A percentile compares a stretch with the other conserved stretches of the same genome.
phyloP scores from a whole-genome alignment of 2,113 vertebrate genomes.

The Oophaga pumilio region DNA sequence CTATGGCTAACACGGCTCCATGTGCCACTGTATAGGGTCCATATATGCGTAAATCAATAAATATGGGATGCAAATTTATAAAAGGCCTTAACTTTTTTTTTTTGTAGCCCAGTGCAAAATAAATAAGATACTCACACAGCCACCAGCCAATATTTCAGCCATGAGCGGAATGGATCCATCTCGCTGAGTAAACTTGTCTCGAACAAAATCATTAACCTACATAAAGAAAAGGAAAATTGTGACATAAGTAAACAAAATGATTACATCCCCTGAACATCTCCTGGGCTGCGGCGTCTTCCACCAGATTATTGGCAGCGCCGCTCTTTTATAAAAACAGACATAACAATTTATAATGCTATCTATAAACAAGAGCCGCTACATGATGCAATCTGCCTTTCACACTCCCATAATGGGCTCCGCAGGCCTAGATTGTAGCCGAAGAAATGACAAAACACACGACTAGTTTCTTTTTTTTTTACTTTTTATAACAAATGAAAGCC shows the following conservation, averaged over 20 bases:
- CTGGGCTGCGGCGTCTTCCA: background rate
- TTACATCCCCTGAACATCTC: background rate
- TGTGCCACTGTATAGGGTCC: background rate
- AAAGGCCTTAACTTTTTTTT: background rate
- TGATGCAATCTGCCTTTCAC: background rate
- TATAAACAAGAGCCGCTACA: conserved; percentile 28
- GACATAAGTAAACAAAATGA: conserved; percentile 50
- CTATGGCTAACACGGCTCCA: background rate
- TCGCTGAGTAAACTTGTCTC: conserved; percentile 89
- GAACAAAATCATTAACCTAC: conserved; percentile 94
- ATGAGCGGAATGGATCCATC: conserved; percentile 83
- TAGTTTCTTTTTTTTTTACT: background rate
- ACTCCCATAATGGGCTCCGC: conserved; percentile 12
- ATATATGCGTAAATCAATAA: background rate
- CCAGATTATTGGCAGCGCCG: conserved; percentile 14
- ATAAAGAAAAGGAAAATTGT: conserved; percentile 63
- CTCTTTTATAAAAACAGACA: conserved; percentile 28
- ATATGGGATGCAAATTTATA: background rate
- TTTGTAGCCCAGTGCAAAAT: background rate
- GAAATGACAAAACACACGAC: background rate
- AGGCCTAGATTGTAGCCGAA: background rate
- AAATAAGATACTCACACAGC: conserved; percentile 81
- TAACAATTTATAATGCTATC: conserved; percentile 17
- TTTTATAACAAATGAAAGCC: conserved; percentile 6
- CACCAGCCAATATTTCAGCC: conserved; percentile 88